Evolutionary conservation across 2,888 invertebrate species (phyloP), one percentile per base, ranked within the genome.

Genomic region (Diadromus collaris): DNA sequence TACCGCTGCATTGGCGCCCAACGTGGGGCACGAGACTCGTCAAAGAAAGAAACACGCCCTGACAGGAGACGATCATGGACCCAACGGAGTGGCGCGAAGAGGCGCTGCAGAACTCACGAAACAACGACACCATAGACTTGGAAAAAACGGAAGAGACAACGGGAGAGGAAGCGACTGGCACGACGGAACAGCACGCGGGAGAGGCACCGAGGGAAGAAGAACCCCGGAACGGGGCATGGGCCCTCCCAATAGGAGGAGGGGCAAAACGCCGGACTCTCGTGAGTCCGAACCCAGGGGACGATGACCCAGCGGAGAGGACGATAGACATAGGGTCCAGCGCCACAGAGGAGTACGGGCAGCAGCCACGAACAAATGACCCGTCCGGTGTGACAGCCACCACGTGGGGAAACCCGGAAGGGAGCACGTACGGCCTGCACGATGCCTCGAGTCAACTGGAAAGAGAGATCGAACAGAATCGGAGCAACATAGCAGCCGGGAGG

Each of bases 1-100:
- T 9, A 56, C 54, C 32, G 58, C 29, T 58, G 32, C 58, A 58
- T 32, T 29, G 32, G 58, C 58, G 58, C 58, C 58, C 34, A 58
- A 58, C 58, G 27, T 58, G 32, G 58, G 29, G 58, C 58, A 2
- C 32, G 58, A 32, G 6, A 16, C n/a, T n/a, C 24, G 7, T 6
- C 19, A 19, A 54, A 10, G 27, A 54, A 6, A 6, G 7, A 29
- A 58, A 16, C 0, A 29, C 16, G 5, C 16, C 27, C 13, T 32
- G 58, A 32, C n/a, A n/a, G n/a, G n/a, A n/a, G n/a, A n/a, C n/a
- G n/a, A n/a, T n/a, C n/a, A n/a, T n/a, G n/a, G n/a, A n/a, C n/a
- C n/a, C n/a, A n/a, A n/a, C n/a, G 29, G 32, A 10, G 32, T 6
- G 58, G 6, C 46, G n/a, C 7, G 46, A 46, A 46, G n/a, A 16